A percentile compares a stretch with the other conserved stretches of the same genome.
These are phyloP conservation scores for Elmis aenea DNA, from an alignment of 2,888 invertebrate species.

Conservation along the genomic window DNA sequence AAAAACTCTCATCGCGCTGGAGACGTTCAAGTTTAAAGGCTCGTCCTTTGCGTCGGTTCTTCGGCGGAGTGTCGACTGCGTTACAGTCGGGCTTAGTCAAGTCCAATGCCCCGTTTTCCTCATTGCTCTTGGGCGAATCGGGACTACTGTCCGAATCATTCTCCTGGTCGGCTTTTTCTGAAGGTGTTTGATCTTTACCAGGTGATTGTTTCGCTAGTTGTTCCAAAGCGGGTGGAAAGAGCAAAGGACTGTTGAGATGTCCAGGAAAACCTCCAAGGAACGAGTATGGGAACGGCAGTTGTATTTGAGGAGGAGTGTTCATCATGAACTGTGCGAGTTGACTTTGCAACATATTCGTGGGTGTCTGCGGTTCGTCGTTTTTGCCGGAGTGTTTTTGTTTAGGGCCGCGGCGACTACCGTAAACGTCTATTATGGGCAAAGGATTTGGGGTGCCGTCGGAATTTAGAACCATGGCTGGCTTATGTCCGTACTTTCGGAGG, in stretches of 20 bases:
- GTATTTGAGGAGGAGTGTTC: constrained; percentile 22
- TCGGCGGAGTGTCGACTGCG: constrained; percentile 43
- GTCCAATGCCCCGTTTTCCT: constrained; percentile 51
- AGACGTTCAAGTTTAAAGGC: constrained; percentile 72
- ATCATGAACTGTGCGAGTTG: constrained; percentile 27
- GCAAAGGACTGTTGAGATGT: constrained; percentile 29
- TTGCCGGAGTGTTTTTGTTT: constrained; percentile 51
- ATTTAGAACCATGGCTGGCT: constrained; percentile 85
- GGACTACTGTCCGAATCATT: constrained; percentile 32
- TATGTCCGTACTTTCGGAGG: constrained; percentile 85
- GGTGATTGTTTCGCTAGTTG: constrained; percentile 16
- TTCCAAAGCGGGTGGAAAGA: constrained; percentile 25
- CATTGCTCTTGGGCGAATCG: constrained; percentile 34
- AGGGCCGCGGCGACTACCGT: constrained; percentile 84
- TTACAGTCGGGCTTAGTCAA: constrained; percentile 47
- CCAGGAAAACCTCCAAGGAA: constrained; percentile 31
- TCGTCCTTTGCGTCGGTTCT: constrained; percentile 77
- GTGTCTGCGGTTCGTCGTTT: constrained; percentile 1
- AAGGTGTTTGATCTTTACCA: constrained; percentile 26
- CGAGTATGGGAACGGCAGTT: constrained; percentile 28
- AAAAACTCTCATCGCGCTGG: constrained; percentile 15
- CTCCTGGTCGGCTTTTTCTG: constrained; percentile 41
- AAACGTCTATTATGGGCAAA: constrained; percentile 82
- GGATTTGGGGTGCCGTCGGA: constrained; percentile 87
- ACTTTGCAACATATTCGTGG: constrained; percentile 15